A percentile compares a stretch with the other conserved stretches of the same genome.
Conservation (phyloP, 2,888 invertebrate genomes). For the Aproaerema taeniolella region DNA sequence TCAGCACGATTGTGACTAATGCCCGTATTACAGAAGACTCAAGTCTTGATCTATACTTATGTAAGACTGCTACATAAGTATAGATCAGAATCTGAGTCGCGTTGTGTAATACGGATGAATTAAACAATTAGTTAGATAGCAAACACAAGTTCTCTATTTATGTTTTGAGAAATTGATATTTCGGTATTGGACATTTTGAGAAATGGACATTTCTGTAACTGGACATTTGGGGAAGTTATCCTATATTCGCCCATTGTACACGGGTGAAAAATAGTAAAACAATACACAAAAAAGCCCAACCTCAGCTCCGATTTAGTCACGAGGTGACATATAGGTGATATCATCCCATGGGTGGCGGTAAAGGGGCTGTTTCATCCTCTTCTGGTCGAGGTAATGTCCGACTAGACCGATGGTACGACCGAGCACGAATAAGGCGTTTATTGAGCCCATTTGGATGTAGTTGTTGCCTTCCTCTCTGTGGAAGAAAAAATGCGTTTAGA, state of each 20-base stretch:
- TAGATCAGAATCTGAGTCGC: too few relatives aligned
- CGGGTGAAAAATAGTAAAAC: neutral
- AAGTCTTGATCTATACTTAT: too few relatives aligned
- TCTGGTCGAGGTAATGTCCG: constrained; percentile 99
- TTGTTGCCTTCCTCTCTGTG: constrained; percentile 96
- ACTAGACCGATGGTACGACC: constrained; percentile 99
- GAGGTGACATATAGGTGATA: constrained; percentile 81
- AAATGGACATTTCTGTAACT: neutral
- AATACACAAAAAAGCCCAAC: neutral
- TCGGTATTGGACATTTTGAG: neutral
- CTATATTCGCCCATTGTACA: neutral
- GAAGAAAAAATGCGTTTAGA: neutral
- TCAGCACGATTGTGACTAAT: too few relatives aligned
- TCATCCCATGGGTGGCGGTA: constrained; percentile 99
- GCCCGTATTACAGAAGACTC: too few relatives aligned
- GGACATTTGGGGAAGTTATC: neutral
- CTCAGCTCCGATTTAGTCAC: constrained; percentile 36
- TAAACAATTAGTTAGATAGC: too few relatives aligned
- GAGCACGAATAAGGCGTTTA: constrained; percentile 98
- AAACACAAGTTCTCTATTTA: too few relatives aligned
- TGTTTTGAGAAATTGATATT: too few relatives aligned
- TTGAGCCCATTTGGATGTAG: constrained; percentile 97
- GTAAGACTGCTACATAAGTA: too few relatives aligned
- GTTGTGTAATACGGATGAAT: too few relatives aligned
- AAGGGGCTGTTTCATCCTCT: constrained; percentile 97